Evolutionary conservation across 2,797 vertebrate genomes (phyloP).

Genomic region (Zalophus californianus): DNA sequence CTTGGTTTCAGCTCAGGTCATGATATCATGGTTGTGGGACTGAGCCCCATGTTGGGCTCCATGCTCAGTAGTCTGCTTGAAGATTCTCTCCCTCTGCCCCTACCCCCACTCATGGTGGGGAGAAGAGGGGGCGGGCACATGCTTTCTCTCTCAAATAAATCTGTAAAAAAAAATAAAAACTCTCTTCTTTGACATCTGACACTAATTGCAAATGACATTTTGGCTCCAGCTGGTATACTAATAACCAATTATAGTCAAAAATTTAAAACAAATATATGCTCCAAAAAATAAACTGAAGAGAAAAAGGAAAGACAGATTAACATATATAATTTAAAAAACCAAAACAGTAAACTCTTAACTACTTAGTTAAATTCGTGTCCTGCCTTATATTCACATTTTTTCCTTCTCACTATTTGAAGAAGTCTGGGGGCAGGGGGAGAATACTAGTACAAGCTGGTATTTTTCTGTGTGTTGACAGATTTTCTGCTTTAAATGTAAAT

Average conservation of each 20-base stretch:
- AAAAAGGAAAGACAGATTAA: background rate
- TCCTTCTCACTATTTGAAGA: background rate
- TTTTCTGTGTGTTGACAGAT: background rate
- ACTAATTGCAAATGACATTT: slow-evolving; percentile 56
- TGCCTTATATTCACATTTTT: background rate
- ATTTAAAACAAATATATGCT: background rate
- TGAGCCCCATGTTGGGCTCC: background rate
- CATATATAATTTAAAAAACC: background rate
- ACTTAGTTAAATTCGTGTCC: background rate
- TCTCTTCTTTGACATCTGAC: background rate
- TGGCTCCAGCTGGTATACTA: background rate
- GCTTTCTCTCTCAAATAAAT: background rate
- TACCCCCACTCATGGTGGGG: background rate
- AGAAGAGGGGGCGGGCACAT: too few relatives aligned
- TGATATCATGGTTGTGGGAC: background rate
- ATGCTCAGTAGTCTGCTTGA: background rate
- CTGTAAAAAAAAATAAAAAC: background rate
- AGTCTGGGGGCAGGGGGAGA: fast-evolving
- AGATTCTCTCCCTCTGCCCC: background rate
- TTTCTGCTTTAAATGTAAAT: slow-evolving; percentile 37
- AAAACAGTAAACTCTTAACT: slow-evolving; percentile 8
- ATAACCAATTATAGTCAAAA: background rate
- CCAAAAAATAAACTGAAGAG: slow-evolving; percentile 28
- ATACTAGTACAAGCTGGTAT: background rate
- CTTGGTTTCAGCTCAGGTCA: background rate